Percentiles rank a stretch among this genome's conserved stretches.
Conservation (phyloP, 2,113 vertebrate species). For the Rynchops niger region DNA sequence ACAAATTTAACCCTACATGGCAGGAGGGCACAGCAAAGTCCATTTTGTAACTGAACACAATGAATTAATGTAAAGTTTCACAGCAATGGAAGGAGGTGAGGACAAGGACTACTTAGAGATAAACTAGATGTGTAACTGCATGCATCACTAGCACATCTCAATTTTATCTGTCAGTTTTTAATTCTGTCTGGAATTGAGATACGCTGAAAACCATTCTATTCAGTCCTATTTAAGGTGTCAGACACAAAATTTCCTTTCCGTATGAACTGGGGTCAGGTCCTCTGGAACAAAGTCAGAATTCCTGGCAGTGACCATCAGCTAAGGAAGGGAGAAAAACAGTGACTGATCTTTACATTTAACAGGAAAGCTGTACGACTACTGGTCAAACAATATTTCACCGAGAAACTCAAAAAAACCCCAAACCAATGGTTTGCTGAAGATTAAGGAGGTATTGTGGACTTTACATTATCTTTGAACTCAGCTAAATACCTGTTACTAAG, state of each 20-base stretch:
- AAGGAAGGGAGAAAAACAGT: neutral
- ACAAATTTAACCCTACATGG: neutral
- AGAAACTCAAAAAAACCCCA: neutral
- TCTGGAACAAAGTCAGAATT: neutral
- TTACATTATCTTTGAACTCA: neutral
- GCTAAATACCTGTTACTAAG: neutral
- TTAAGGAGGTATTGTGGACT: neutral
- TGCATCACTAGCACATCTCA: neutral
- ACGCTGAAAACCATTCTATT: neutral
- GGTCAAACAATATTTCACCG: neutral
- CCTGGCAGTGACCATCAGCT: neutral
- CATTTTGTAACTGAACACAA: neutral
- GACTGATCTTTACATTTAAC: neutral
- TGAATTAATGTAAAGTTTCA: neutral
- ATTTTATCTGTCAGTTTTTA: neutral
- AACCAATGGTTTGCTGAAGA: neutral
- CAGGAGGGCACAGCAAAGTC: neutral
- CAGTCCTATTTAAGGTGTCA: neutral
- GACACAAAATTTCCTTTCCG: neutral
- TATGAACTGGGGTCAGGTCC: neutral
- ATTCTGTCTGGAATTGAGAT: neutral
- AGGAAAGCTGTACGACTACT: neutral
- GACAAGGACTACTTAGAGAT: neutral
- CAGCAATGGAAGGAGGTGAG: neutral
- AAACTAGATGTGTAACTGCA: neutral